Percentiles rank a stretch among this genome's conserved stretches.
phyloP scores from a whole-genome alignment of 1,140 invertebrate genomes.

The Brachionus rotundiformis region DNA sequence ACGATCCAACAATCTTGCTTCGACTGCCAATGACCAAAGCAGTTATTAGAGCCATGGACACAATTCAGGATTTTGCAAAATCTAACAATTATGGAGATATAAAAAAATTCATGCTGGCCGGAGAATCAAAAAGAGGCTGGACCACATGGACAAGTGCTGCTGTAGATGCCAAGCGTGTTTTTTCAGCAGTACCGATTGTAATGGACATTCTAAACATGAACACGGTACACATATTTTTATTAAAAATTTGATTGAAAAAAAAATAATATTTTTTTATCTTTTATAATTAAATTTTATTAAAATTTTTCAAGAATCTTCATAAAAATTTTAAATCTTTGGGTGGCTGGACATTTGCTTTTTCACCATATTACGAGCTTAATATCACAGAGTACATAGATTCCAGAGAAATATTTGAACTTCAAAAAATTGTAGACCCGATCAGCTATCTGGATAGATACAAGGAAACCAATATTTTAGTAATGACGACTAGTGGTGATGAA shows the following conservation, averaged over 20 bases:
- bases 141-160: slow-evolving; percentile 60
- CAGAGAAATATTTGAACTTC: slow-evolving; percentile 54
- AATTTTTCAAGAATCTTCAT: slow-evolving; percentile 57
- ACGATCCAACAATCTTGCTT: slow-evolving; percentile 24
- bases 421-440: slow-evolving; percentile 57
- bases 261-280: neutral
- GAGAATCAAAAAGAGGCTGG: slow-evolving; percentile 60
- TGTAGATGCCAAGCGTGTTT: slow-evolving; percentile 58
- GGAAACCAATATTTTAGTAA: slow-evolving; percentile 57
- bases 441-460: slow-evolving; percentile 57
- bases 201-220: slow-evolving; percentile 59
- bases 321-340: slow-evolving; percentile 56
- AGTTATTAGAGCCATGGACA: slow-evolving; percentile 57
- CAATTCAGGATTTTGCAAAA: slow-evolving; percentile 55
- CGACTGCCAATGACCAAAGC: slow-evolving; percentile 54
- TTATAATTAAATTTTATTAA: neutral
- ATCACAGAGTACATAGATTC: slow-evolving; percentile 39
- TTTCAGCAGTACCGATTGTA: slow-evolving; percentile 59
- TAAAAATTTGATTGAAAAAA: neutral
- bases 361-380: slow-evolving; percentile 41
- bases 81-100: slow-evolving; percentile 52
- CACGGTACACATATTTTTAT: slow-evolving; percentile 53
- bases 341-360: slow-evolving; percentile 52
- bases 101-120: slow-evolving; percentile 57
- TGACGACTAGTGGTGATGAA: slow-evolving; percentile 59